Base-by-base conservation (phyloP, 1,140 invertebrate genomes). In the Scaptodrosophila lebanonensis region DNA sequence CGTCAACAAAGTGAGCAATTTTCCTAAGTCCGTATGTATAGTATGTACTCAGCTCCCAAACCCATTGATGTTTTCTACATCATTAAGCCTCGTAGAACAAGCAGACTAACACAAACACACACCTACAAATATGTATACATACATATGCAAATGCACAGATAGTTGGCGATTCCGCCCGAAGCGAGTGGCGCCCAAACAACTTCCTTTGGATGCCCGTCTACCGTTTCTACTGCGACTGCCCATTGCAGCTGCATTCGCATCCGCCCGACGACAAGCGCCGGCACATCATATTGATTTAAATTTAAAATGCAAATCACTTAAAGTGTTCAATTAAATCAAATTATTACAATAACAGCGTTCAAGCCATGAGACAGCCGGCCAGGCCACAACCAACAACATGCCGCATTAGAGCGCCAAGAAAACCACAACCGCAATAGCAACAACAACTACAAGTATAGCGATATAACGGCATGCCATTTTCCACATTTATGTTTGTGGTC, bases 221-320 rank as follows among this genome's bases (percentile, higher is more conserved):
- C 15, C n/a, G n/a, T n/a, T n/a, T n/a, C n/a, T n/a, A n/a, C n/a
- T n/a, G n/a, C n/a, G n/a, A n/a, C n/a, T n/a, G n/a, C n/a, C n/a
- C n/a, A n/a, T n/a, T 27, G 54, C 40, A 33, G 48, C 16, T 36
- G 54, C 29, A 35, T 45, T 27, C 4, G 27, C 45, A 15, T 32
- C 43, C 39, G 43, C 49, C 64, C 60, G 50, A 48, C 35, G 40
- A 47, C 22, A 47, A 50, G 45, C 35, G 51, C 39, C 52, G 60
- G 64, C 63, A 66, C 73, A 56, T 72, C 75, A 77, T 68, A 77
- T 77, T 79, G 73, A 79, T 79, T 79, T 69, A 79, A 82, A 79
- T 82, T 82, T 82, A 63, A 82, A 82, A 82, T 82, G 75, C 75
- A 82, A 82, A 82, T 82, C 76, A 82, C 75, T 82, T 75, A 83